Conservation (phyloP, 2,797 vertebrate genomes). For the Myotis pilosus region DNA sequence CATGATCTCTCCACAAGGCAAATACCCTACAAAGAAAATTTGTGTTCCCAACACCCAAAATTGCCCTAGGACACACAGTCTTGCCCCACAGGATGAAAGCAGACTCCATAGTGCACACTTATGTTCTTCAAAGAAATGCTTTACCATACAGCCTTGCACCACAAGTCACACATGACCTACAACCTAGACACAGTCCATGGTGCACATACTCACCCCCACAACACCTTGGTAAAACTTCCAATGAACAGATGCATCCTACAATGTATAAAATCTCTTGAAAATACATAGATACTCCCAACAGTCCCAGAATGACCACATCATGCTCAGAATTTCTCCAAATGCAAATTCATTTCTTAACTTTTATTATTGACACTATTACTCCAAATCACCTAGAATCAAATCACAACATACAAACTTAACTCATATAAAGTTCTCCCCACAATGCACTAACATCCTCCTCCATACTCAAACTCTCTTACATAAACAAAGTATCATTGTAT, state of each 20-base stretch:
- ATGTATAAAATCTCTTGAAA: neutral
- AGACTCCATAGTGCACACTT: neutral
- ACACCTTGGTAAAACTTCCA: neutral
- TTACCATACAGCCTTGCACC: neutral
- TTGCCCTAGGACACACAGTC: neutral
- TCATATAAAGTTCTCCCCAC: neutral
- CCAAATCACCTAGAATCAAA: neutral
- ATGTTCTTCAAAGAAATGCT: neutral
- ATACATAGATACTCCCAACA: neutral
- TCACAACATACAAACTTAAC: neutral
- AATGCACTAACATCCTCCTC: neutral
- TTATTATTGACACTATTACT: neutral
- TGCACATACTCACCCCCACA: neutral
- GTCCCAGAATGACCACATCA: neutral
- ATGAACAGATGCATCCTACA: neutral
- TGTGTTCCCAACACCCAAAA: neutral
- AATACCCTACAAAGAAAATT: neutral
- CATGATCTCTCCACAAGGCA: neutral
- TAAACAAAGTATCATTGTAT: neutral
- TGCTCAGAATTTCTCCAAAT: neutral
- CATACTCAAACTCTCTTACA: neutral
- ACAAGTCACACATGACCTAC: neutral
- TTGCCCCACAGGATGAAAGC: neutral
- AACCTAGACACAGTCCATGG: neutral
- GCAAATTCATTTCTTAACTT: neutral